These are phyloP conservation scores for Austrofundulus limnaeus DNA, from an alignment of 2,113 vertebrate species.

Conservation along the genomic window DNA sequence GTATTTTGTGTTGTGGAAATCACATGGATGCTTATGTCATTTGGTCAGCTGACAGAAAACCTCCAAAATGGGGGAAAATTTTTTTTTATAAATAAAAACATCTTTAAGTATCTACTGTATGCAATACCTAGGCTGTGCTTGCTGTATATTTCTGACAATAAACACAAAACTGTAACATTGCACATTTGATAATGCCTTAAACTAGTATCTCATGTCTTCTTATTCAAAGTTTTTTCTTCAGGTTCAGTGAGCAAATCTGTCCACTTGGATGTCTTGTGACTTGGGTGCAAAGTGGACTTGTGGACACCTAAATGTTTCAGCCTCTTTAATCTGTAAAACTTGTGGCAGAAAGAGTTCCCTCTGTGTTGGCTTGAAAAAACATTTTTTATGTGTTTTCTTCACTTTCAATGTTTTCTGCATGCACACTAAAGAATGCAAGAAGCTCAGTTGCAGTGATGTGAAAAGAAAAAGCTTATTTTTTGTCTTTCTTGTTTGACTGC, in stretches of 20 bases:
- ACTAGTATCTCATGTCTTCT: slow-evolving; percentile 32
- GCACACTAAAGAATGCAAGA: not conserved
- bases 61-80: not conserved
- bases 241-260: slow-evolving; percentile 63
- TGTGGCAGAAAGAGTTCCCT: slow-evolving; percentile 61
- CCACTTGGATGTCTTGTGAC: slow-evolving; percentile 74
- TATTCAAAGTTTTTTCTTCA: slow-evolving; percentile 37
- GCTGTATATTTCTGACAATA: too few relatives aligned
- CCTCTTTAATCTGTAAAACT: slow-evolving; percentile 34
- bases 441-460: too few relatives aligned
- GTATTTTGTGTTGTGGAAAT: not conserved
- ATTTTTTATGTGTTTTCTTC: slow-evolving; percentile 42
- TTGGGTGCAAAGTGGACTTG: slow-evolving; percentile 67
- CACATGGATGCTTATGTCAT: not conserved
- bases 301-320: slow-evolving; percentile 53
- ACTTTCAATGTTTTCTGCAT: not conserved
- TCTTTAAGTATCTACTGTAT: too few relatives aligned
- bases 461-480: too few relatives aligned
- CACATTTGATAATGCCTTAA: not conserved
- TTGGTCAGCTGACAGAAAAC: slow-evolving; percentile 11
- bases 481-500: slow-evolving; percentile 35
- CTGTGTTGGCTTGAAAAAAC: slow-evolving; percentile 38
- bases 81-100: too few relatives aligned
- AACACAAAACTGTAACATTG: not conserved
- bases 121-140: too few relatives aligned